Conservation (phyloP, 2,797 vertebrate species). For the Nannoperca australis region DNA sequence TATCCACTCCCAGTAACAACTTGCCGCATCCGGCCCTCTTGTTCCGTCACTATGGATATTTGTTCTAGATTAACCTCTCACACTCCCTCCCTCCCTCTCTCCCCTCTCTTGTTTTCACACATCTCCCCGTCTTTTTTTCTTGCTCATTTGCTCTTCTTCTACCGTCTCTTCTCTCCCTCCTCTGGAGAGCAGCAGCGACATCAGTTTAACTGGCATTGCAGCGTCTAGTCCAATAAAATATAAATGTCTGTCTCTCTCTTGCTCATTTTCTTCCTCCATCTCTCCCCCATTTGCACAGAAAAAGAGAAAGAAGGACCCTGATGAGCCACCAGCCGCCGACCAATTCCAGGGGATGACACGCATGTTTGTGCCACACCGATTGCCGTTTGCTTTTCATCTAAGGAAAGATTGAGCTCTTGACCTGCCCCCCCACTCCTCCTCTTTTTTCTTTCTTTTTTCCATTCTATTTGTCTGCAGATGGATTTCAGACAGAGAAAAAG, state of each 20-base stretch:
- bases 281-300: slow-evolving; percentile 75
- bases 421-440: slow-evolving; percentile 26
- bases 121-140: slow-evolving; percentile 35
- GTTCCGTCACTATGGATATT: slow-evolving; percentile 78
- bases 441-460: slow-evolving; percentile 13
- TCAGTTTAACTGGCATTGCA: slow-evolving; percentile 70
- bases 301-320: slow-evolving; percentile 56
- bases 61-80: slow-evolving; percentile 79
- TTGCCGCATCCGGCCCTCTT: slow-evolving; percentile 67
- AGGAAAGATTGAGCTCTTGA: slow-evolving; percentile 81
- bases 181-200: slow-evolving; percentile 57
- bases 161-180: slow-evolving; percentile 18
- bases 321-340: slow-evolving; percentile 66
- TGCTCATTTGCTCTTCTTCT: slow-evolving; percentile 34
- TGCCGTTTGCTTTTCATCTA: slow-evolving; percentile 86
- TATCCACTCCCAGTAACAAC: slow-evolving; percentile 77
- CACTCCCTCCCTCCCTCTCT: slow-evolving; percentile 35
- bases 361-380: slow-evolving; percentile 78
- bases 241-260: slow-evolving; percentile 70
- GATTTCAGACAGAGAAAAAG: slow-evolving; percentile 32
- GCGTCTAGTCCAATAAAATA: slow-evolving; percentile 76
- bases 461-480: slow-evolving; percentile 41
- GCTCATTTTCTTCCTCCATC: slow-evolving; percentile 44
- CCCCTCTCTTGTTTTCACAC: slow-evolving; percentile 28
- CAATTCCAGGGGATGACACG: slow-evolving; percentile 79